Evolutionary conservation across 2,113 vertebrate species (phyloP).

Genomic region (Thunnus thynnus): DNA sequence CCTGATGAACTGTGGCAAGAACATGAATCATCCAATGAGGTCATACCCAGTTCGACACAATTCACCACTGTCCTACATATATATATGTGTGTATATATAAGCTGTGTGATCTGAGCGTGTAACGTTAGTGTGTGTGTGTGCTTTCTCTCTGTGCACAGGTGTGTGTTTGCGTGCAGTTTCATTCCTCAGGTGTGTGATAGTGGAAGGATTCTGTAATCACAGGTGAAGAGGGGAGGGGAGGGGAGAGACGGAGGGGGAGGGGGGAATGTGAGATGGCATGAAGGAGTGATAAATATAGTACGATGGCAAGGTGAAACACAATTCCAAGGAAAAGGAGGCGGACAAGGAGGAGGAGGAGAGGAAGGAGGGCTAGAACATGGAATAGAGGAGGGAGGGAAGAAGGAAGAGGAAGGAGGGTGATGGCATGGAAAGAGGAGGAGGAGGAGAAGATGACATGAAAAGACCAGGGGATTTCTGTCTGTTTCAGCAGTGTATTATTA

Average conservation of each 20-base stretch:
- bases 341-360: conserved; percentile 5
- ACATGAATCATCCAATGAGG: conserved; percentile 17
- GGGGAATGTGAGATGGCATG: not conserved
- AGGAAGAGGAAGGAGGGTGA: conserved; percentile 22
- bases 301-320: conserved; percentile 8
- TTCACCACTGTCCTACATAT: not conserved
- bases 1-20: conserved; percentile 27
- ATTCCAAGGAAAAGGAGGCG: conserved; percentile 1
- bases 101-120: not conserved
- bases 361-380: conserved; percentile 16
- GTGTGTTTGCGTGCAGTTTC: not conserved
- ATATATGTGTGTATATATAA: too few relatives aligned
- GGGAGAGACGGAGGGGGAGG: not conserved
- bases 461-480: conserved; percentile 47
- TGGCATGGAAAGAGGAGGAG: conserved; percentile 43
- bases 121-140: not conserved
- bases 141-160: not conserved
- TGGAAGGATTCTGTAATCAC: conserved; percentile 51
- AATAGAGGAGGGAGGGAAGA: not conserved
- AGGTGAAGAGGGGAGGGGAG: conserved; percentile 24
- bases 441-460: conserved; percentile 33
- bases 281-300: conserved; percentile 6
- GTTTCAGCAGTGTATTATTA: conserved; percentile 63
- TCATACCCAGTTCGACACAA: conserved; percentile 22
- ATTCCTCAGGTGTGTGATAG: conserved; percentile 55